Conservation (phyloP, 2,797 vertebrate genomes). For the Cossypha niveicapilla region DNA sequence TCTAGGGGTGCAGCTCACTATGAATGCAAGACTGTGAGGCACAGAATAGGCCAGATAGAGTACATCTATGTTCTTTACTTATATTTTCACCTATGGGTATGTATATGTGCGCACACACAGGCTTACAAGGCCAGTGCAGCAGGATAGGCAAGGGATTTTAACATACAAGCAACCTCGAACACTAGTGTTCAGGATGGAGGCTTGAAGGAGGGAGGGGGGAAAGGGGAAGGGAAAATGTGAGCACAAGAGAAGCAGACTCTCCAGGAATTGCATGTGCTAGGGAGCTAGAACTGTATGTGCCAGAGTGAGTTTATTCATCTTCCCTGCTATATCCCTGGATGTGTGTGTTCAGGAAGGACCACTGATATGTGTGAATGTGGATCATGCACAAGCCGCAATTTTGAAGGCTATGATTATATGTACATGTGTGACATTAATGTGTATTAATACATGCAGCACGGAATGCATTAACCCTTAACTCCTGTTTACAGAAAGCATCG, state of each 20-base stretch:
- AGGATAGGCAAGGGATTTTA: not conserved
- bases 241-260: not conserved
- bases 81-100: not conserved
- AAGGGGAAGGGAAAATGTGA: not conserved
- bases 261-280: conserved; percentile 25
- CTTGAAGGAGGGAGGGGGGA: not conserved
- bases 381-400: not conserved
- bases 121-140: not conserved
- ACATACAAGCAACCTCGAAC: not conserved
- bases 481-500: conserved; percentile 60
- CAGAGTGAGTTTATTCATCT: conserved; percentile 15
- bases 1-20: not conserved
- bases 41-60: not conserved
- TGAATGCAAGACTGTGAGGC: fast-evolving
- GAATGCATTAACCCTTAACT: conserved; percentile 45
- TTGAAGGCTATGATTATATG: not conserved
- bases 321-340: not conserved
- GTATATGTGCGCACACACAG: not conserved
- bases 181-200: not conserved
- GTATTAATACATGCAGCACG: conserved; percentile 24
- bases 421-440: not conserved
- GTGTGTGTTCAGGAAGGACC: not conserved
- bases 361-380: not conserved
- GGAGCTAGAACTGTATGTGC: not conserved
- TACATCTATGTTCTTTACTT: not conserved